Evolutionary conservation across 2,888 invertebrate genomes (phyloP).

Genomic region (Ochropacha duplaris): DNA sequence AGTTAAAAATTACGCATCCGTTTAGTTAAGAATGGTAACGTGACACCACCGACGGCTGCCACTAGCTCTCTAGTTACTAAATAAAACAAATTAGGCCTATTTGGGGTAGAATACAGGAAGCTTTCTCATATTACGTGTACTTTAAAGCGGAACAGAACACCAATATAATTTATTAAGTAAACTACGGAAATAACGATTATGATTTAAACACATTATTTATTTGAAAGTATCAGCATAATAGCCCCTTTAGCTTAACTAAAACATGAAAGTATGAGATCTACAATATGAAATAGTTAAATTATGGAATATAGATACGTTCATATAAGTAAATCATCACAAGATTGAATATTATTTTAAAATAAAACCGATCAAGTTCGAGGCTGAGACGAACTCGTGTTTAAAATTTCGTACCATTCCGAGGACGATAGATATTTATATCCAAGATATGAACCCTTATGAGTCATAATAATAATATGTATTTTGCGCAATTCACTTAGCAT

Average conservation of each 20-base stretch:
- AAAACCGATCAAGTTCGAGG: too few species aligned
- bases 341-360: conserved; percentile 15
- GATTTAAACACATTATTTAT: neutral
- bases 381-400: too few species aligned
- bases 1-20: neutral
- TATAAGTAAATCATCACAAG: conserved; percentile 26
- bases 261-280: conserved; percentile 34
- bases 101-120: conserved; percentile 10
- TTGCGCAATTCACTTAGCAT: too few species aligned
- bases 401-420: too few species aligned
- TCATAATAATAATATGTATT: too few species aligned
- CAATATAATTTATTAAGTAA: neutral
- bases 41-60: conserved; percentile 80
- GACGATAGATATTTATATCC: too few species aligned
- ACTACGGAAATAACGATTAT: neutral
- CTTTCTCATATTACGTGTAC: conserved; percentile 13
- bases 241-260: conserved; percentile 7
- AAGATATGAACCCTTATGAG: too few species aligned
- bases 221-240: conserved; percentile 1
- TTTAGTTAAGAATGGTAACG: conserved; percentile 69
- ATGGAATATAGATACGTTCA: conserved; percentile 12
- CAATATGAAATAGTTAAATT: conserved; percentile 18
- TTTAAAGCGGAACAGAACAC: neutral
- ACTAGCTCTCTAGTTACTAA: conserved; percentile 58
- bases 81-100: conserved; percentile 22